Evolutionary conservation across 2,797 vertebrate genomes (phyloP).

Genomic region (Coreius guichenoti): DNA sequence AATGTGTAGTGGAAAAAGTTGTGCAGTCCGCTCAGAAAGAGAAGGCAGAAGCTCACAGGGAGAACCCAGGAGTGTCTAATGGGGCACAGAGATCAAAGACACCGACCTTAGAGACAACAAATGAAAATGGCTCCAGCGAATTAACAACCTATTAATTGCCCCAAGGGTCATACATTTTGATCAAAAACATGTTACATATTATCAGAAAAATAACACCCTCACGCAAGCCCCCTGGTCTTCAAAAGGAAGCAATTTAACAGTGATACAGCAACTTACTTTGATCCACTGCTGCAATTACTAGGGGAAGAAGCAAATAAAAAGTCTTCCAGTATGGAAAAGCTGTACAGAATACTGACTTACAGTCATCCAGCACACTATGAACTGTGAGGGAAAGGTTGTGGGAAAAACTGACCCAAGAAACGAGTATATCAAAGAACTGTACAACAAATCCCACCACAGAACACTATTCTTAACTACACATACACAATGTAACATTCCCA

Average conservation of each 20-base stretch:
- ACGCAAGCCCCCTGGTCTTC: slow-evolving; percentile 70
- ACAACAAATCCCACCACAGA: slow-evolving; percentile 64
- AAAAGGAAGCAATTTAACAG: slow-evolving; percentile 72
- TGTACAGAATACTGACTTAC: slow-evolving; percentile 66
- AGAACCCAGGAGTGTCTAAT: slow-evolving; percentile 73
- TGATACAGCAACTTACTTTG: slow-evolving; percentile 73
- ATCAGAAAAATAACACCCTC: slow-evolving; percentile 77
- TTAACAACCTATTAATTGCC: slow-evolving; percentile 80
- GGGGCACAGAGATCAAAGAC: slow-evolving; percentile 78
- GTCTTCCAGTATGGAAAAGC: slow-evolving; percentile 67
- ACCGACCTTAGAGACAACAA: slow-evolving; percentile 70
- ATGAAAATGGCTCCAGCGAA: slow-evolving; percentile 76
- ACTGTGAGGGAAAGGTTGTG: slow-evolving; percentile 50
- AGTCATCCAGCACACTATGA: slow-evolving; percentile 64
- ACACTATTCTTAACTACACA: slow-evolving; percentile 60
- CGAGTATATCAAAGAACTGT: slow-evolving; percentile 51
- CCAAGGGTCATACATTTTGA: slow-evolving; percentile 67
- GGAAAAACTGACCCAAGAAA: slow-evolving; percentile 61
- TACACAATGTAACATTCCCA: slow-evolving; percentile 47
- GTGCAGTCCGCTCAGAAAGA: slow-evolving; percentile 71
- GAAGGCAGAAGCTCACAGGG: slow-evolving; percentile 67
- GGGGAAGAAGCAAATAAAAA: slow-evolving; percentile 74
- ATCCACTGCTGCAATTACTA: slow-evolving; percentile 75
- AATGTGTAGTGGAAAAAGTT: slow-evolving; percentile 78
- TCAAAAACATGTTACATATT: slow-evolving; percentile 78